Evolutionary conservation across 2,113 vertebrate species (phyloP), one percentile per base, ranked within the genome.

Genomic region (Cathartes aura): DNA sequence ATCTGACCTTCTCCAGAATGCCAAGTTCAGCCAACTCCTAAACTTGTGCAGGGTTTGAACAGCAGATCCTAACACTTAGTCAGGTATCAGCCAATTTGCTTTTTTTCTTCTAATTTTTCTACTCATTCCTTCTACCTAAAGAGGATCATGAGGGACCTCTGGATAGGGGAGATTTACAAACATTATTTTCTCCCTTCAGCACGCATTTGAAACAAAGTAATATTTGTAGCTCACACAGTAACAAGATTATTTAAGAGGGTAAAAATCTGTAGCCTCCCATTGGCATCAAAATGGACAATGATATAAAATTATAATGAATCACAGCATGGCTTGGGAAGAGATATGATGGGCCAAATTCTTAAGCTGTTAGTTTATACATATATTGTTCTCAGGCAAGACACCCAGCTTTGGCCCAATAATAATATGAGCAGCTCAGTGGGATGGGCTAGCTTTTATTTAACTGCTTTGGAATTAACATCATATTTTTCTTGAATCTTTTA

Each of bases 271-370:
- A 91, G 80, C 91, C 92, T 89, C 76, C 92, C 76, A 92, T 60
- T 89, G 86, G 89, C 95, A 93, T 89, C 19, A 82, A 84, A 94
- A 71, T 56, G 40, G 36, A 95, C 72, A 79, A 76, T 15, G 5
- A 95, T 87, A 92, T 63, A 95, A 95, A 92, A 87, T 82, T 43
- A 63, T 67, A 82, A 84, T 92, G 91, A 95, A 91, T 97, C 94
- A 96, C 80, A 87, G 27, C 32, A 75, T 71, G 68, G 92, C 89
- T 84, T 89, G 10, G 48, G 72, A 92, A 82, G 36, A 59, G 47
- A 92, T 20, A 84, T 0, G 0, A 55, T 5, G 19, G 63, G 83
- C 86, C 91, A 95, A 92, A 92, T 96, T 93, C 95, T 95, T 93
- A 52, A 89, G 74, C 52, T 43, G 23, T 96, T 97, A 92, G 79